A percentile compares a stretch with the other conserved stretches of the same genome.
These are phyloP conservation scores for Heteromyza rotundicornis DNA, from an alignment of 2,888 invertebrate genomes.

Conservation along the genomic window DNA sequence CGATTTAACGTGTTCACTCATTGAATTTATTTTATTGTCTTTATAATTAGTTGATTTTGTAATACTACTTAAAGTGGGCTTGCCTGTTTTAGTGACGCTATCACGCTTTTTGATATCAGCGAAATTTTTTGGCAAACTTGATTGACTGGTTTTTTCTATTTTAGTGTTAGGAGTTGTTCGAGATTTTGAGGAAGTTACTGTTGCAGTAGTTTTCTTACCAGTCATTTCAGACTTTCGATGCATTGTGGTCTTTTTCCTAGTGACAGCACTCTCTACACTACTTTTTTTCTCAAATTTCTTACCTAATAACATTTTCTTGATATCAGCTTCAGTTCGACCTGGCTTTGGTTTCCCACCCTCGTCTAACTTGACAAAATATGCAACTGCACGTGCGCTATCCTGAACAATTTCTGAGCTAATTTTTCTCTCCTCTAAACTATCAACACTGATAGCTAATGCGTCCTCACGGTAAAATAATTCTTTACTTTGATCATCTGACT, in stretches of 20 bases:
- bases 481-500: neutral
- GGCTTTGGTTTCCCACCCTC: constrained; percentile 15
- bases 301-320: neutral
- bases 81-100: neutral
- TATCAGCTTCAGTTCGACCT: neutral
- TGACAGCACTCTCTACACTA: constrained; percentile 11
- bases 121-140: too few relatives aligned
- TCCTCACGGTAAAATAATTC: neutral
- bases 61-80: neutral
- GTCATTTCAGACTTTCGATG: constrained; percentile 11
- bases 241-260: constrained; percentile 18
- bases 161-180: too few relatives aligned
- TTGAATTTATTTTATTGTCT: too few relatives aligned
- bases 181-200: neutral
- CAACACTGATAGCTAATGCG: too few relatives aligned
- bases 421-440: neutral
- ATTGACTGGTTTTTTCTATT: too few relatives aligned
- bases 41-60: too few relatives aligned
- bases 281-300: constrained; percentile 9
- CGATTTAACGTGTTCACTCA: neutral
- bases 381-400: constrained; percentile 35
- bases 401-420: neutral
- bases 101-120: constrained; percentile 13
- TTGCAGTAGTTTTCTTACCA: too few relatives aligned
- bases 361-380: constrained; percentile 49